A percentile compares a stretch with the other conserved stretches of the same genome.
Conservation (phyloP, 2,888 invertebrate species). For the Sabatieria punctata region DNA sequence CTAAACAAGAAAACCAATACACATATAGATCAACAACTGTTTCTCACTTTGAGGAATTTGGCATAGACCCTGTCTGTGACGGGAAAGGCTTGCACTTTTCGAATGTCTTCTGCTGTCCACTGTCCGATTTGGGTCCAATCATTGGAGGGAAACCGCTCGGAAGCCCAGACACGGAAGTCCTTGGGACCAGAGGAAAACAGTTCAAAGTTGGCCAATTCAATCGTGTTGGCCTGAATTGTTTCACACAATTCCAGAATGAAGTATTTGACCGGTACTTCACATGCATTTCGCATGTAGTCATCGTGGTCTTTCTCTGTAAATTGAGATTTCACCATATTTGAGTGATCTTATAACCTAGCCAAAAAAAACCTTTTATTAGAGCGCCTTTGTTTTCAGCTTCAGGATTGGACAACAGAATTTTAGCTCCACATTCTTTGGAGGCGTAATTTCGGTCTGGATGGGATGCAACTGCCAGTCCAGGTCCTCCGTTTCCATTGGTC, state of each 20-base stretch:
- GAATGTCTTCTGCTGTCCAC: constrained; percentile 67
- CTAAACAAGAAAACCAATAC: constrained; percentile 20
- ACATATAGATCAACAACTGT: background rate
- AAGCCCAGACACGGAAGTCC: constrained; percentile 50
- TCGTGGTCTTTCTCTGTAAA: constrained; percentile 45
- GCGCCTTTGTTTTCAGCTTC: constrained; percentile 64
- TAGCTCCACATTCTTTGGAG: constrained; percentile 88
- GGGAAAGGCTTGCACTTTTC: constrained; percentile 67
- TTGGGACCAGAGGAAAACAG: constrained; percentile 90
- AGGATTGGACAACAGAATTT: constrained; percentile 75
- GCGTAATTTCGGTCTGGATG: constrained; percentile 81
- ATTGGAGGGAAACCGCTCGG: constrained; percentile 41
- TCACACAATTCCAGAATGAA: constrained; percentile 95
- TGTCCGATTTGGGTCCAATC: constrained; percentile 79
- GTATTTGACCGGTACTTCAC: constrained; percentile 43
- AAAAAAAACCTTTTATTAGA: constrained; percentile 57
- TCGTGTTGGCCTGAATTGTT: constrained; percentile 65
- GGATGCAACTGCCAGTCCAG: constrained; percentile 37
- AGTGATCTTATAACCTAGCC: background rate
- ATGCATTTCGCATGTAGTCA: constrained; percentile 94
- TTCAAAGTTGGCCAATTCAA: constrained; percentile 92
- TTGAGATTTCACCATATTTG: background rate
- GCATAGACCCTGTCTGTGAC: constrained; percentile 63
- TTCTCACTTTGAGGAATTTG: constrained; percentile 58
- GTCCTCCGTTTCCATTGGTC: background rate